Evolutionary conservation across 1,140 invertebrate species (phyloP).

Genomic region (Neomicropteryx cornuta): DNA sequence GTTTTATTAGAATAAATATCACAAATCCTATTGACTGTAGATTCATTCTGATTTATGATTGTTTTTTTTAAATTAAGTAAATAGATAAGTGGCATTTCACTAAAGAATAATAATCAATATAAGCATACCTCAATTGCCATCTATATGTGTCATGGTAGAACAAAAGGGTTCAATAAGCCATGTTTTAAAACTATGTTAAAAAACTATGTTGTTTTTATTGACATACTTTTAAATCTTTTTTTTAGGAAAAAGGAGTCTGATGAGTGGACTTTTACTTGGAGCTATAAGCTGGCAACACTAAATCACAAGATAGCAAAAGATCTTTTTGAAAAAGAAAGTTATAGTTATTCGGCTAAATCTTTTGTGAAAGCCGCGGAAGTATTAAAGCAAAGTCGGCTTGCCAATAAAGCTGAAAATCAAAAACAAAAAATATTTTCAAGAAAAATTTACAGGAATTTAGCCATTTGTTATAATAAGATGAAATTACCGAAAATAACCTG

Average conservation of each 20-base stretch:
- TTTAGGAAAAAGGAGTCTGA: constrained; percentile 3
- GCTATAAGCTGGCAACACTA: constrained; percentile 2
- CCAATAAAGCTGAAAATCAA: constrained; percentile 40
- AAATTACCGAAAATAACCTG: constrained; percentile 36
- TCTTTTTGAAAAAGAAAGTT: too few relatives aligned
- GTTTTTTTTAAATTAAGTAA: too few relatives aligned
- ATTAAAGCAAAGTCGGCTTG: constrained; percentile 37
- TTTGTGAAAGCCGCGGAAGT: constrained; percentile 1
- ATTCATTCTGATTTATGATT: too few relatives aligned
- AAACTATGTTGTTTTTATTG: background rate
- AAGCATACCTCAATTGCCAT: too few relatives aligned
- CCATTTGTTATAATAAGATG: constrained; percentile 43
- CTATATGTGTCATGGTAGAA: background rate
- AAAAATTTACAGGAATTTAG: constrained; percentile 47
- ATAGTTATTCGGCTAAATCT: background rate
- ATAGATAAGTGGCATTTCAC: too few relatives aligned
- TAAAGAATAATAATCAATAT: too few relatives aligned
- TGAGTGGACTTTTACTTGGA: background rate
- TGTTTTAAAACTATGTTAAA: background rate
- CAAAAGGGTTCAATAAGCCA: background rate
- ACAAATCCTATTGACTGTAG: too few relatives aligned
- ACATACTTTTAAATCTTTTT: too few relatives aligned
- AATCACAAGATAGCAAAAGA: constrained; percentile 3
- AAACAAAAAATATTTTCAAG: too few relatives aligned
- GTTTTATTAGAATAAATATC: too few relatives aligned